These are phyloP conservation scores for Tribolium castaneum DNA, from an alignment of 1,140 invertebrate genomes.

Conservation along the genomic window DNA sequence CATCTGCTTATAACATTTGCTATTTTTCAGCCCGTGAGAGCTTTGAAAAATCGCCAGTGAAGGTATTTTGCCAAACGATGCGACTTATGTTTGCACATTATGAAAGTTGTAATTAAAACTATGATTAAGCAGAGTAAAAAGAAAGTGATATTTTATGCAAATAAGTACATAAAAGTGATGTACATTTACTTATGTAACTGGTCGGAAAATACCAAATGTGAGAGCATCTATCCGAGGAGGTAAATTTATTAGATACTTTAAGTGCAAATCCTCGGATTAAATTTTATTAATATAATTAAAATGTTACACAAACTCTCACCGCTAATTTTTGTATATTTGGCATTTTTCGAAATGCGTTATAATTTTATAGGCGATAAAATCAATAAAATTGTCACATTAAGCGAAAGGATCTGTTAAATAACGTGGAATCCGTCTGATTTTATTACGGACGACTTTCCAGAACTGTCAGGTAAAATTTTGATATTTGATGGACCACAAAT, in stretches of 20 bases:
- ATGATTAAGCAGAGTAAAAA: neutral
- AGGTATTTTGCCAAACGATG: neutral
- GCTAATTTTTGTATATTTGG: neutral
- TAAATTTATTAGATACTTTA: conserved; percentile 36
- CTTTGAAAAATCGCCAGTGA: neutral
- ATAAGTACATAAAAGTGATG: conserved; percentile 31
- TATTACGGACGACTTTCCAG: neutral
- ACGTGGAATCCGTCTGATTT: neutral
- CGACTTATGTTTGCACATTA: neutral
- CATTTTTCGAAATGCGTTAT: conserved; percentile 14
- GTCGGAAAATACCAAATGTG: conserved; percentile 39
- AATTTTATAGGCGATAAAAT: conserved; percentile 9
- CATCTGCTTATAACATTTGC: conserved; percentile 37
- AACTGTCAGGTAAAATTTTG: conserved; percentile 36
- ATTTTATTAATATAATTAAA: conserved; percentile 37
- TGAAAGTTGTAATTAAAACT: neutral
- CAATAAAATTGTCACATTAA: conserved; percentile 16
- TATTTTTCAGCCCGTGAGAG: neutral
- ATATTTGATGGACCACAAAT: conserved; percentile 38
- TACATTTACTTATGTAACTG: conserved; percentile 35
- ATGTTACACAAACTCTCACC: conserved; percentile 31
- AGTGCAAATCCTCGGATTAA: conserved; percentile 12
- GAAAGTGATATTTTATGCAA: conserved; percentile 34
- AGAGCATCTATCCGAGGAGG: conserved; percentile 18
- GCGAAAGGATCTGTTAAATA: neutral